Conservation (phyloP, 1,140 invertebrate species). For the Drosophila tropicalis region DNA sequence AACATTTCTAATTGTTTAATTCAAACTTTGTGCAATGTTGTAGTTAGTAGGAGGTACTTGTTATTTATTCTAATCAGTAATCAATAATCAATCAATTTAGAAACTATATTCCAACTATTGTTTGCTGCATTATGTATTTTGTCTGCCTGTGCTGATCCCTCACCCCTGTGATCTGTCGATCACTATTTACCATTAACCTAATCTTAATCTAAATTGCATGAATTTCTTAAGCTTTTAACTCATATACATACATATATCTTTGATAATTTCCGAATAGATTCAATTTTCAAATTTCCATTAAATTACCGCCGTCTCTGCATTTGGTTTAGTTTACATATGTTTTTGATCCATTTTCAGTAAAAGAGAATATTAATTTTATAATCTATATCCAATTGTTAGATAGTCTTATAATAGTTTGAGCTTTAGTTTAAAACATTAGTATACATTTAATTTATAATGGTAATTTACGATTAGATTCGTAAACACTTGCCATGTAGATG, state of each 20-base stretch:
- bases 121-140: background rate
- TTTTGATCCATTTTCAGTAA: no score
- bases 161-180: background rate
- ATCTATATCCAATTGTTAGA: no score
- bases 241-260: no score
- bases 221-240: background rate
- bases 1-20: conserved; percentile 16
- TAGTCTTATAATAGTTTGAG: no score
- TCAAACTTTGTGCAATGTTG: conserved; percentile 4
- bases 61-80: background rate
- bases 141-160: conserved; percentile 1
- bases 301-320: no score
- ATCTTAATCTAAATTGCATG: background rate
- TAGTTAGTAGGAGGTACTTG: conserved; percentile 24
- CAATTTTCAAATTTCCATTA: no score
- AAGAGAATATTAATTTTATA: no score
- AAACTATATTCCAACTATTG: background rate
- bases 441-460: no score
- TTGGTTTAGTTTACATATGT: no score
- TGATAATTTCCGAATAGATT: no score
- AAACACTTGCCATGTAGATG: background rate
- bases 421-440: no score
- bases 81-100: background rate
- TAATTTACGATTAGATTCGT: background rate
- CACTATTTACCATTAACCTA: background rate